Conservation (phyloP, 2,888 invertebrate species). For the Microctonus hyperodae region DNA sequence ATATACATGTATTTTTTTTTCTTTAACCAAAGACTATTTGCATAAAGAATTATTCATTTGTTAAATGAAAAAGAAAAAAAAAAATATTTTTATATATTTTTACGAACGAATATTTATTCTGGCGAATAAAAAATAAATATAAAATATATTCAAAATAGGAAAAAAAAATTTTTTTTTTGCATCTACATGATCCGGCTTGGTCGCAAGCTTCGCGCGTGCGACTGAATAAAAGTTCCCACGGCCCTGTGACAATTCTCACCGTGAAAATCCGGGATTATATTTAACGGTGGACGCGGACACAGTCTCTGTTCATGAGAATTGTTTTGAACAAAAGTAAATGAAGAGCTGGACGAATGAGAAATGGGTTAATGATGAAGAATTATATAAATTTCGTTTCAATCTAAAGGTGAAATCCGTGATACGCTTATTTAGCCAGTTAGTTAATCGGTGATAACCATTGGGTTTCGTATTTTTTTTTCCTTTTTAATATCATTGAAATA, state of each 20-base stretch:
- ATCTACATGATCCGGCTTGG: background rate
- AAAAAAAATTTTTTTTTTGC: too few species aligned
- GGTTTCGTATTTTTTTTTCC: background rate
- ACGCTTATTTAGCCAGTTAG: background rate
- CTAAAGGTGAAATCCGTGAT: background rate
- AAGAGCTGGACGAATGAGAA: background rate
- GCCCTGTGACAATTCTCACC: conserved; percentile 7
- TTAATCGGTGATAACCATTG: conserved; percentile 5
- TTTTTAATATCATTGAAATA: conserved; percentile 31
- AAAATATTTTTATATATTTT: too few species aligned
- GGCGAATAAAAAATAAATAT: background rate
- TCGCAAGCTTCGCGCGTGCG: background rate
- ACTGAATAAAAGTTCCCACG: conserved; percentile 15
- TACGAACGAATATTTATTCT: background rate
- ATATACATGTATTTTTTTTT: too few species aligned
- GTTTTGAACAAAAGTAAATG: background rate
- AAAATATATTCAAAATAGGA: background rate
- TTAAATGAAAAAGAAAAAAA: background rate
- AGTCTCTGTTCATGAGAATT: conserved; percentile 8
- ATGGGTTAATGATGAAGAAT: background rate
- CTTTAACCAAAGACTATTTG: too few species aligned
- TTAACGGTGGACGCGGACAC: conserved; percentile 7
- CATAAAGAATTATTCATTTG: too few species aligned
- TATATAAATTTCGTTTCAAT: background rate
- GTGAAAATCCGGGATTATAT: conserved; percentile 25